These are phyloP conservation scores for Coccyzus lansbergi DNA, from an alignment of 2,797 vertebrate genomes.

Conservation along the genomic window DNA sequence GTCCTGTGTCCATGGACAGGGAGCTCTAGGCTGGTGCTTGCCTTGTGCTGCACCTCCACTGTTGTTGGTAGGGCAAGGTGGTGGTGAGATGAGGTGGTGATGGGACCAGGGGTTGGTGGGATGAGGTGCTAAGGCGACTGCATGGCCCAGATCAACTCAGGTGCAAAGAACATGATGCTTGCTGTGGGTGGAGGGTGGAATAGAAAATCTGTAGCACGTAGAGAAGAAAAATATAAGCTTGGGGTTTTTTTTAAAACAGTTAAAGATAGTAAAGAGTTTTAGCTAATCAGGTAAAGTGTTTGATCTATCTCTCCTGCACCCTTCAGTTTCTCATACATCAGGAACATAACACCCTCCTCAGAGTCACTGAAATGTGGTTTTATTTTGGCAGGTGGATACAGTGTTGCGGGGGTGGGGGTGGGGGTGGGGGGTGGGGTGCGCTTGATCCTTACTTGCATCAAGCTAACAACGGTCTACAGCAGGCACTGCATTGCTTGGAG, in stretches of 20 bases:
- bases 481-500: accelerated
- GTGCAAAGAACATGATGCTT: background rate
- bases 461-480: background rate
- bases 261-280: background rate
- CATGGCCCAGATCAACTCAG: background rate
- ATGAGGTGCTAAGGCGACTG: background rate
- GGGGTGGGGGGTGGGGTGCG: no score
- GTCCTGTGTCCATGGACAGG: accelerated
- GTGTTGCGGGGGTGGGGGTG: no score
- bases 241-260: background rate
- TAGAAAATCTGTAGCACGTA: background rate
- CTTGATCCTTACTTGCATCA: background rate
- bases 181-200: accelerated
- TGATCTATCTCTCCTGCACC: background rate
- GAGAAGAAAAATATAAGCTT: background rate
- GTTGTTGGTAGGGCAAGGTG: background rate
- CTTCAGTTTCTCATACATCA: background rate
- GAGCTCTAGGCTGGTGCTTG: background rate
- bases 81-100: background rate
- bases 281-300: background rate
- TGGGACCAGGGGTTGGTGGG: background rate
- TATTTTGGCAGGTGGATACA: background rate
- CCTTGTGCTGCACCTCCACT: background rate
- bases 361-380: background rate
- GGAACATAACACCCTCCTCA: background rate